Conservation (phyloP, 2,113 vertebrate genomes). For the Gymnarchus niloticus region DNA sequence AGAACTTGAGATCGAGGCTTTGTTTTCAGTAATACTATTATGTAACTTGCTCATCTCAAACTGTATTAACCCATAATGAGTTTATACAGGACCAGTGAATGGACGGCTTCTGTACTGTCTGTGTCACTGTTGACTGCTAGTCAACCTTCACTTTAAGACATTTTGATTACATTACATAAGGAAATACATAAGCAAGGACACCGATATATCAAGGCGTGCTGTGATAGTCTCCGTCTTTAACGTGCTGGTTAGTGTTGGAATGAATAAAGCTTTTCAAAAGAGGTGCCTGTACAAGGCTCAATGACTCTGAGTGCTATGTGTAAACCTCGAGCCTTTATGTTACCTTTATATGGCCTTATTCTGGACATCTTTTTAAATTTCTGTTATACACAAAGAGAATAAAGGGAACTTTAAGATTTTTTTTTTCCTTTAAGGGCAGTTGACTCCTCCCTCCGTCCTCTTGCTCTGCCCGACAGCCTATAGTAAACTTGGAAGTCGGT, state of each 20-base stretch:
- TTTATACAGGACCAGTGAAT: conserved; percentile 8
- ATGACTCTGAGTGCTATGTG: too few relatives aligned
- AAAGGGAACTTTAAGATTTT: conserved; percentile 39
- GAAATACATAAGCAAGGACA: background rate
- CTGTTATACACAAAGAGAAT: background rate
- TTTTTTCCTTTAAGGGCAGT: conserved; percentile 32
- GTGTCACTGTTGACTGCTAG: background rate
- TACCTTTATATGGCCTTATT: background rate
- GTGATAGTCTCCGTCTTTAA: background rate
- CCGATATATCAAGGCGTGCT: background rate
- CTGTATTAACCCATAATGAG: conserved; percentile 7
- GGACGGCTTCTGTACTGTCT: background rate
- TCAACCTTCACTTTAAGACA: background rate
- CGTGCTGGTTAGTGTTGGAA: background rate
- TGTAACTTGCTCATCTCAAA: background rate
- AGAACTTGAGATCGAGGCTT: background rate
- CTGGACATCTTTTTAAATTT: background rate
- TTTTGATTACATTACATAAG: background rate
- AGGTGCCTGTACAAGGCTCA: background rate
- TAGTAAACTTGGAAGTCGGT: conserved; percentile 38
- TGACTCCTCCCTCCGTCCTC: conserved; percentile 57
- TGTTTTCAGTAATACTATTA: conserved; percentile 4
- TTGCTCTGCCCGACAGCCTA: conserved; percentile 38
- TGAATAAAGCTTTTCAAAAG: background rate
- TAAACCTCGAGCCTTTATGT: background rate